phyloP scores from a whole-genome alignment of 30 jellyfish, hydroid and myxozoan species.

The Pseudorhiza aurosa region DNA sequence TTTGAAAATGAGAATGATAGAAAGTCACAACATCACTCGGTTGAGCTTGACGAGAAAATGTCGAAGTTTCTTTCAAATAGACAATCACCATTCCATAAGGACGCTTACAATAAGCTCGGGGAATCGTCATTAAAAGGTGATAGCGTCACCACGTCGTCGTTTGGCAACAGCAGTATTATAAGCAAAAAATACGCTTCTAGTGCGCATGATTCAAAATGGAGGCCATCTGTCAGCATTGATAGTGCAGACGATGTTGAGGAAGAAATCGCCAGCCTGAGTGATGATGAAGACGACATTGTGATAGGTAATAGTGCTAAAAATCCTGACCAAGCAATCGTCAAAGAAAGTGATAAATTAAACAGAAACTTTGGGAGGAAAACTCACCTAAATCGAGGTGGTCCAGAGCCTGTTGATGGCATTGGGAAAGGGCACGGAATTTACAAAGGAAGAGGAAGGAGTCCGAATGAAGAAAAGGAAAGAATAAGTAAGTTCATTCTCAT shows the following conservation, averaged over 20 bases:
- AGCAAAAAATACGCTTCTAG: constrained; percentile 11
- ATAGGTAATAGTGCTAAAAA: constrained; percentile 1
- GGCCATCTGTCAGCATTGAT: constrained; percentile 6
- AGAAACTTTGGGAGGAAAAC: too few relatives aligned
- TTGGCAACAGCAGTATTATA: constrained; percentile 51
- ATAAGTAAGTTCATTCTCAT: too few relatives aligned
- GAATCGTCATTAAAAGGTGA: constrained; percentile 38
- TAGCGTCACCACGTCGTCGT: constrained; percentile 12
- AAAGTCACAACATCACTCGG: constrained; percentile 16
- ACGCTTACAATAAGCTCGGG: constrained; percentile 5
- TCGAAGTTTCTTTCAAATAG: constrained; percentile 11
- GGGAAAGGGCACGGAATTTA: too few relatives aligned
- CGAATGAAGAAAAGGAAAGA: too few relatives aligned
- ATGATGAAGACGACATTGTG: constrained; percentile 53
- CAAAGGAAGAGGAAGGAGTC: too few relatives aligned
- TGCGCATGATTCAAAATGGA: constrained; percentile 43
- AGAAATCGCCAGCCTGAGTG: constrained; percentile 7
- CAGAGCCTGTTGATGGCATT: too few relatives aligned
- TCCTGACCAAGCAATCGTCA: not conserved
- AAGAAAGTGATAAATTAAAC: not conserved
- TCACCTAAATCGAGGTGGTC: too few relatives aligned
- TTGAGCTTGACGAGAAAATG: constrained; percentile 3
- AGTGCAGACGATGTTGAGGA: constrained; percentile 14
- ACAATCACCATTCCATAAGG: constrained; percentile 9
- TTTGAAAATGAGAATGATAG: not conserved